phyloP scores from a whole-genome alignment of 2,797 vertebrate species.

The Falco cherrug region DNA sequence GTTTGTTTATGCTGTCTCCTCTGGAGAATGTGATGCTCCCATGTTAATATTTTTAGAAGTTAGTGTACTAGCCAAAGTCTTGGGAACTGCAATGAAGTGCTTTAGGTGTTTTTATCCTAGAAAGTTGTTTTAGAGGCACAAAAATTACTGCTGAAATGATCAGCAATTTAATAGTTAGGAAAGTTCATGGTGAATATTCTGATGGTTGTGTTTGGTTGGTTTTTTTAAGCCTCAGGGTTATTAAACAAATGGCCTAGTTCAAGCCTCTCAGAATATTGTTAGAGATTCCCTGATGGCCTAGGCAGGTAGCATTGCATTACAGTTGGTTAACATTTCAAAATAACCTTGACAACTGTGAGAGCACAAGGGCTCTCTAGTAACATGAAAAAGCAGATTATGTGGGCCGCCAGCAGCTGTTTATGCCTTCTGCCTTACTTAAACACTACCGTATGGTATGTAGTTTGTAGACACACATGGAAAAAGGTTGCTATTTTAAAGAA shows the following conservation, averaged over 20 bases:
- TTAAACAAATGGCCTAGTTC: not conserved
- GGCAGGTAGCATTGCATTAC: not conserved
- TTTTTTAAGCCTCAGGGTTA: conserved; percentile 4
- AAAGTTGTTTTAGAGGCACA: not conserved
- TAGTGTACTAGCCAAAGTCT: not conserved
- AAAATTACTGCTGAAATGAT: not conserved
- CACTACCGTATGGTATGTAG: not conserved
- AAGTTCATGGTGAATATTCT: not conserved
- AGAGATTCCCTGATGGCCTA: not conserved
- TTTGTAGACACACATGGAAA: not conserved
- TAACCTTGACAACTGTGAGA: not conserved
- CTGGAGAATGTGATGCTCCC: not conserved
- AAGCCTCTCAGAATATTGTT: not conserved
- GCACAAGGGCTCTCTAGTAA: not conserved
- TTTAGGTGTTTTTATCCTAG: not conserved
- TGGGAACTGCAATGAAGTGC: not conserved
- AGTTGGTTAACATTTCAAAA: not conserved
- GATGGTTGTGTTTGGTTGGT: not conserved
- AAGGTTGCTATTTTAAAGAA: conserved; percentile 13
- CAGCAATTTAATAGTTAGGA: not conserved
- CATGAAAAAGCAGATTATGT: not conserved
- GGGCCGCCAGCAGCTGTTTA: not conserved
- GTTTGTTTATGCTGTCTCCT: not conserved
- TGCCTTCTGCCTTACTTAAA: conserved; percentile 34
- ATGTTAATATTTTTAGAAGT: not conserved